phyloP scores from a whole-genome alignment of 2,797 vertebrate genomes.

The Oreonectes daqikongensis region DNA sequence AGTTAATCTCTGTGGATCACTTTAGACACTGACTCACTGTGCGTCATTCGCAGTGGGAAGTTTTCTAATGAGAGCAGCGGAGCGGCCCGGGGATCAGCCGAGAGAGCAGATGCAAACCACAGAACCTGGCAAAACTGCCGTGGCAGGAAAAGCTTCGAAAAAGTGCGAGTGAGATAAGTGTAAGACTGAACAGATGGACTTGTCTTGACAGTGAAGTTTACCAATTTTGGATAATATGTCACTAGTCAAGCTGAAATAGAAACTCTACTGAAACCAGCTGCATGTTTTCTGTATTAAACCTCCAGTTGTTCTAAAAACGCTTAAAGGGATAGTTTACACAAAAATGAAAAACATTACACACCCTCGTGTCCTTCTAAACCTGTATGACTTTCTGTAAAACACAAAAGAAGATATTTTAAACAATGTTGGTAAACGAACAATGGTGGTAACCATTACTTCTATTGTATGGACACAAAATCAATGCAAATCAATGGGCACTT shows the following conservation, averaged over 20 bases:
- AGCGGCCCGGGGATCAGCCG: slow-evolving; percentile 27
- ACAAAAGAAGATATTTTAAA: too few species aligned
- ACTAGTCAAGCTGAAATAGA: neutral
- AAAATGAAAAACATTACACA: too few species aligned
- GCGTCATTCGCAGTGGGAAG: slow-evolving; percentile 54
- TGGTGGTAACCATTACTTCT: too few species aligned
- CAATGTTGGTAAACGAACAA: too few species aligned
- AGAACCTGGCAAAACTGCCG: slow-evolving; percentile 28
- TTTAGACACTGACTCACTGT: slow-evolving; percentile 57
- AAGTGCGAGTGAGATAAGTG: slow-evolving; percentile 13
- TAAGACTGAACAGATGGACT: slow-evolving; percentile 27
- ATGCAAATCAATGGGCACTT: too few species aligned
- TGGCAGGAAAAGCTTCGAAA: neutral
- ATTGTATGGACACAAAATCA: too few species aligned
- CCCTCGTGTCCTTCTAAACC: too few species aligned
- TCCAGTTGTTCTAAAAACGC: neutral
- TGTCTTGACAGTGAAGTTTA: neutral
- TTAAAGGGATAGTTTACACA: too few species aligned
- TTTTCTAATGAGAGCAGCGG: slow-evolving; percentile 62
- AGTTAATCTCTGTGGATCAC: slow-evolving; percentile 45
- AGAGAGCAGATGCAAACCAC: slow-evolving; percentile 26
- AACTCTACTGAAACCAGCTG: neutral
- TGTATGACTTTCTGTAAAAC: too few species aligned
- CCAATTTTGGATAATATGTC: neutral
- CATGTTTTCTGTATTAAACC: too few species aligned